Evolutionary conservation across 1,140 invertebrate species (phyloP).

Genomic region (Adoxophyes honmai): DNA sequence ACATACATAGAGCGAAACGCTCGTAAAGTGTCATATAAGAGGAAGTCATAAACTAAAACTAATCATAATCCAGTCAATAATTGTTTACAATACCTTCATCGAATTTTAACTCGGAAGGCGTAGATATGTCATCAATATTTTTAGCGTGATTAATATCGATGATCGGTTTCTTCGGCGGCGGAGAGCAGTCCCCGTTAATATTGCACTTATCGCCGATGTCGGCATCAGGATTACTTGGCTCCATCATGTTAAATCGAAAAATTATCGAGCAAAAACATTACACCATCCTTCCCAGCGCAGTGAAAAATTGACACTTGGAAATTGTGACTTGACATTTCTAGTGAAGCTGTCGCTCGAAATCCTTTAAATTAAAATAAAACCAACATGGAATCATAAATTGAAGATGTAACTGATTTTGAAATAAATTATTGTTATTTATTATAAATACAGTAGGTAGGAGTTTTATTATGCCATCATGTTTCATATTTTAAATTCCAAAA

Average conservation of each 20-base stretch:
- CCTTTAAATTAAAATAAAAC: no score
- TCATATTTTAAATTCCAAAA: no score
- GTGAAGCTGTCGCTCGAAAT: no score
- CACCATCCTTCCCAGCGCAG: conserved; percentile 44
- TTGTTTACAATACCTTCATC: conserved; percentile 75
- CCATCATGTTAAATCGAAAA: conserved; percentile 60
- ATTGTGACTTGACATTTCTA: background rate
- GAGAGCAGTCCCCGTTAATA: conserved; percentile 60
- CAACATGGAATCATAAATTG: no score
- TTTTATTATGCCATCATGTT: no score
- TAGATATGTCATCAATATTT: conserved; percentile 76
- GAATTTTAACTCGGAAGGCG: conserved; percentile 74
- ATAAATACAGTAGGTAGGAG: no score
- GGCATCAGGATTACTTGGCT: conserved; percentile 48
- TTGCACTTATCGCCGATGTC: conserved; percentile 54
- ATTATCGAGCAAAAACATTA: conserved; percentile 67
- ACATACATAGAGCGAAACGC: background rate
- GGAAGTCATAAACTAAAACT: conserved; percentile 14
- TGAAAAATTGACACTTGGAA: conserved; percentile 17
- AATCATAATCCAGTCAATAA: conserved; percentile 26
- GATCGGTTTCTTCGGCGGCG: conserved; percentile 36
- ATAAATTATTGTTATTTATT: no score
- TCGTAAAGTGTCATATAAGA: background rate
- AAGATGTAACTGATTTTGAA: no score
- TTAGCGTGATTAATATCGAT: conserved; percentile 56